These are phyloP conservation scores for Dermochelys coriacea DNA, from an alignment of 2,797 vertebrate genomes.

Conservation along the genomic window DNA sequence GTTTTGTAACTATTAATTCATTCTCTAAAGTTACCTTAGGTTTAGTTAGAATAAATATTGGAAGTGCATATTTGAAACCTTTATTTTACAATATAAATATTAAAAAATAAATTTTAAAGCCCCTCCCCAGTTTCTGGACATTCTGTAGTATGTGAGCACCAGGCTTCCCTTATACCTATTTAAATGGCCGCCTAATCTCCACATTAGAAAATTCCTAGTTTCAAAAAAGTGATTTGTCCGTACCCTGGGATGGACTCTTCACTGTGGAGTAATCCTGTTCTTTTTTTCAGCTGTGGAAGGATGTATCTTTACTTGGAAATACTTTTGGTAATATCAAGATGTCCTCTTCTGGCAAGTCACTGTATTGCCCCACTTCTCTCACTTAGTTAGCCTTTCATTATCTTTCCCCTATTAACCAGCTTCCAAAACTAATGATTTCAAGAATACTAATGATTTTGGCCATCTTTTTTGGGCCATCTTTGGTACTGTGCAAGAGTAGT, in stretches of 20 bases:
- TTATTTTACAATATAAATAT: background rate
- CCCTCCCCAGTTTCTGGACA: background rate
- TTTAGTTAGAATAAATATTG: background rate
- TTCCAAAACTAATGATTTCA: too few relatives aligned
- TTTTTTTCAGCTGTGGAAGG: too few relatives aligned
- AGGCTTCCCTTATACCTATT: background rate
- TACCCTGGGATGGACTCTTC: too few relatives aligned
- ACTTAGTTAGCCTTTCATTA: too few relatives aligned
- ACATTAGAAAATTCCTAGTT: background rate
- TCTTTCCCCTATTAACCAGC: too few relatives aligned
- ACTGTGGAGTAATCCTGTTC: too few relatives aligned
- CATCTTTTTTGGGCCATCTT: too few relatives aligned
- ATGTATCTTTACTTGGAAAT: background rate
- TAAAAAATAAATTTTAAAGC: background rate
- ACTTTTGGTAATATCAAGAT: background rate
- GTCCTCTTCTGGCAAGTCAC: background rate
- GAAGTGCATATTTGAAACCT: background rate
- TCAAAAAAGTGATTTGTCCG: background rate
- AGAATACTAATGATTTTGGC: too few relatives aligned
- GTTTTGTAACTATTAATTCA: background rate
- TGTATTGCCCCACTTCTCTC: background rate
- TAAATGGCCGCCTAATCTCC: background rate
- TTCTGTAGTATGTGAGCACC: background rate
- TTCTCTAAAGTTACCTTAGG: background rate
- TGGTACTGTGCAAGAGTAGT: background rate